A percentile compares a stretch with the other conserved stretches of the same genome.
Evolutionary conservation across 2,113 vertebrate genomes (phyloP).

Genomic region (Copsychus sechellarum): DNA sequence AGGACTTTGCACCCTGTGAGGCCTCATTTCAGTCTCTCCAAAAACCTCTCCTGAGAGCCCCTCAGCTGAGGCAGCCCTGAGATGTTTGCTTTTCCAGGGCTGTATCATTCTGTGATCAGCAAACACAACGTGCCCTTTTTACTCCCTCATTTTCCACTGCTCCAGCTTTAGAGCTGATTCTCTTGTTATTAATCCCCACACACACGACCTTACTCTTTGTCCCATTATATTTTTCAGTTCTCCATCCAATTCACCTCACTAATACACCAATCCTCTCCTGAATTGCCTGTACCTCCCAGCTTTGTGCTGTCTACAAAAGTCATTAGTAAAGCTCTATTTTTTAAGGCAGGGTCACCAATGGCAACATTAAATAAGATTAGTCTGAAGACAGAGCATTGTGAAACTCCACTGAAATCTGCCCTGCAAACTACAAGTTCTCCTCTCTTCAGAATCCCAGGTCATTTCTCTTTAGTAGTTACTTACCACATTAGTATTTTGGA

Average conservation of each 20-base stretch:
- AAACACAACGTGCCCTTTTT: background rate
- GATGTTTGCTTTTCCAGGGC: background rate
- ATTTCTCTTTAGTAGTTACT: conserved; percentile 26
- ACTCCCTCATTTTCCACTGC: background rate
- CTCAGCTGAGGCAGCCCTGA: background rate
- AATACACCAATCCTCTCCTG: background rate
- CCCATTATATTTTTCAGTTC: background rate
- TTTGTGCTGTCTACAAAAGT: background rate
- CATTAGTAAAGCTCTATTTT: conserved; percentile 6
- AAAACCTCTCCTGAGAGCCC: background rate
- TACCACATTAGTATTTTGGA: conserved; percentile 45
- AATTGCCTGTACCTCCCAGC: background rate
- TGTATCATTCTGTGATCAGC: background rate
- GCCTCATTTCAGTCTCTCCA: background rate
- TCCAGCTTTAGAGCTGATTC: background rate
- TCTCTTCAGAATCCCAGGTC: background rate
- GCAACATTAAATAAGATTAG: conserved; percentile 36
- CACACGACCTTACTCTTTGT: background rate
- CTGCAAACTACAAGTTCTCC: background rate
- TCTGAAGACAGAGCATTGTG: background rate
- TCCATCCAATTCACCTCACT: background rate
- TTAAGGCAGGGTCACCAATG: background rate
- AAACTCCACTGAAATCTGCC: background rate
- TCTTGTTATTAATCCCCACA: background rate
- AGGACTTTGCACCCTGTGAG: background rate